Evolutionary conservation across 1,140 invertebrate species (phyloP).

Genomic region (Nylanderia fulva): DNA sequence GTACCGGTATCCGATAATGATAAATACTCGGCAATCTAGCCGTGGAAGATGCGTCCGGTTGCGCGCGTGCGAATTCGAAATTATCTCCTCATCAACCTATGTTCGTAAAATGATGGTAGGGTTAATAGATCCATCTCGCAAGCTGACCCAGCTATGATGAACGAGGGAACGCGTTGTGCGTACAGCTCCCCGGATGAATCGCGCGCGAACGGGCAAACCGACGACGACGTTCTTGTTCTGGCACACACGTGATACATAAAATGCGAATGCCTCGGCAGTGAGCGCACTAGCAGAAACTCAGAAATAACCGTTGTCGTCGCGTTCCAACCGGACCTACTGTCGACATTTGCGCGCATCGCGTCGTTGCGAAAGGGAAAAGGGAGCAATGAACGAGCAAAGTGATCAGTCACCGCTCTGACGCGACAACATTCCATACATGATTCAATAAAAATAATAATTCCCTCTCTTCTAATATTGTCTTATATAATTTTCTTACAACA

Average conservation of each 20-base stretch:
- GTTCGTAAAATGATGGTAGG: constrained; percentile 28
- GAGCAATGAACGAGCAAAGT: constrained; percentile 44
- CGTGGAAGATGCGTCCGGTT: constrained; percentile 14
- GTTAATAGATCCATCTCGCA: constrained; percentile 68
- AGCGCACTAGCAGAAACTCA: constrained; percentile 67
- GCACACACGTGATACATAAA: constrained; percentile 53
- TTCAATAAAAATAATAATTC: constrained; percentile 22
- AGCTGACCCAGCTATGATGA: constrained; percentile 64
- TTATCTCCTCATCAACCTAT: constrained; percentile 32
- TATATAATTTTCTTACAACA: background rate
- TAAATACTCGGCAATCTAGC: constrained; percentile 1
- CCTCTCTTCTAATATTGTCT: background rate
- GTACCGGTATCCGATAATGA: constrained; percentile 37
- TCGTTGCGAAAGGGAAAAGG: constrained; percentile 55
- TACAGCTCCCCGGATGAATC: constrained; percentile 36
- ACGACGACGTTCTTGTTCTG: constrained; percentile 56
- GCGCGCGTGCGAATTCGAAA: constrained; percentile 50
- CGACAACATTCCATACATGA: constrained; percentile 58
- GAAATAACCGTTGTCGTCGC: constrained; percentile 65
- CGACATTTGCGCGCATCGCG: constrained; percentile 42
- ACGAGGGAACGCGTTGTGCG: constrained; percentile 60
- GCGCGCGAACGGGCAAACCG: constrained; percentile 14
- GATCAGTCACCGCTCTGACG: constrained; percentile 33
- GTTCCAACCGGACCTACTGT: constrained; percentile 48
- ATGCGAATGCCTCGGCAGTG: constrained; percentile 60